A percentile compares a stretch with the other conserved stretches of the same genome.
phyloP scores from a whole-genome alignment of 2,113 vertebrate genomes.

The Peucedramus taeniatus region DNA sequence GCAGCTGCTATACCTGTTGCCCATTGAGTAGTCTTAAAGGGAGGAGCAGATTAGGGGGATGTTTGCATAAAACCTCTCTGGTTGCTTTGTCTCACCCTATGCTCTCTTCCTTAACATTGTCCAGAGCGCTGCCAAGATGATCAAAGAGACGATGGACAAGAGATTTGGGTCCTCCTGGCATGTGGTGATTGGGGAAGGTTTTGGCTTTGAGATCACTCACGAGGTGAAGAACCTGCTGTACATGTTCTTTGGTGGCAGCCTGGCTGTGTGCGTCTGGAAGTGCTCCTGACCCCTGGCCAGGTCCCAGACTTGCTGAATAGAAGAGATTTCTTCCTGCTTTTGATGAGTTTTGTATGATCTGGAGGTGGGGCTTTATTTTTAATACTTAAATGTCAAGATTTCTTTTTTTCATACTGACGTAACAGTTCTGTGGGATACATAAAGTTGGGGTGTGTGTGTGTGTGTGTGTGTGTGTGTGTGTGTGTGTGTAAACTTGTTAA shows the following conservation, averaged over 20 bases:
- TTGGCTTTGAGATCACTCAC: slow-evolving; percentile 94
- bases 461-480: neutral
- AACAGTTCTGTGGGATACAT: neutral
- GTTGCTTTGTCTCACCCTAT: neutral
- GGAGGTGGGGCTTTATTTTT: slow-evolving; percentile 51
- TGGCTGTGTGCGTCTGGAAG: slow-evolving; percentile 97
- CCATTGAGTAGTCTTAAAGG: neutral
- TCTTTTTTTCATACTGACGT: slow-evolving; percentile 11
- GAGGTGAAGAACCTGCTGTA: slow-evolving; percentile 97
- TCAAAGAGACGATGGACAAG: slow-evolving; percentile 99
- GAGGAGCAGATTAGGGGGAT: neutral
- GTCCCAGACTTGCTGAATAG: neutral
- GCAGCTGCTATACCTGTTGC: neutral
- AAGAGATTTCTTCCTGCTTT: slow-evolving; percentile 26
- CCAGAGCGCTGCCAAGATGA: slow-evolving; percentile 97
- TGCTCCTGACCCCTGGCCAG: slow-evolving; percentile 82
- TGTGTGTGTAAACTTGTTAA: neutral
- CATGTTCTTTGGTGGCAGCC: slow-evolving; percentile 95
- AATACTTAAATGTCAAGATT: slow-evolving; percentile 19
- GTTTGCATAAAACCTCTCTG: neutral
- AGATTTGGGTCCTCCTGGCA: slow-evolving; percentile 98
- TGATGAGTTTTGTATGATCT: slow-evolving; percentile 44
- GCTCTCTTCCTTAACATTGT: neutral
- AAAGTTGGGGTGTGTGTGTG: neutral
- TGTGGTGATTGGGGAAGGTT: slow-evolving; percentile 94